A percentile compares a stretch with the other conserved stretches of the same genome.
phyloP scores from a whole-genome alignment of 2,113 vertebrate genomes.

The Lota lota region DNA sequence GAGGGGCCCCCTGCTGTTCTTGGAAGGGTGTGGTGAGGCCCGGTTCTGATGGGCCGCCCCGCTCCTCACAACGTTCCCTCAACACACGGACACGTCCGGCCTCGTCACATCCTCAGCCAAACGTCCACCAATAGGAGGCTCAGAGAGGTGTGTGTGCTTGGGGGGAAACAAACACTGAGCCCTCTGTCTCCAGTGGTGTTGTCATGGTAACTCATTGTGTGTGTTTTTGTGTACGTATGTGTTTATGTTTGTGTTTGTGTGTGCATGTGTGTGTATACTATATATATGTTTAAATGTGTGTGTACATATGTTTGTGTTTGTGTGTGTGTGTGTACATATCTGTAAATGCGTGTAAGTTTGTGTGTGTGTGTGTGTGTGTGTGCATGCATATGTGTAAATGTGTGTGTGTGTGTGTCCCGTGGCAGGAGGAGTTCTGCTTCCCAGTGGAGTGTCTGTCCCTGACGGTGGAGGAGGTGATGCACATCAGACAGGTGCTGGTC shows the following conservation, averaged over 20 bases:
- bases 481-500: conserved; percentile 97
- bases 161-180: neutral
- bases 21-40: too few relatives aligned
- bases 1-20: too few relatives aligned
- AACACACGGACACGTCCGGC: too few relatives aligned
- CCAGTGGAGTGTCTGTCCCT: conserved; percentile 94
- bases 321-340: too few relatives aligned
- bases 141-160: conserved; percentile 1
- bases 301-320: too few relatives aligned
- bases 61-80: too few relatives aligned
- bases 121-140: too few relatives aligned
- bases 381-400: conserved; percentile 29
- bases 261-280: neutral
- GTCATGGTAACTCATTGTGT: conserved; percentile 22
- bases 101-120: too few relatives aligned
- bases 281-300: too few relatives aligned
- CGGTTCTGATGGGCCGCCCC: too few relatives aligned
- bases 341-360: neutral
- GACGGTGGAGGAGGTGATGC: conserved; percentile 98
- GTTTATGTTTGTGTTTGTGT: neutral
- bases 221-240: conserved; percentile 2
- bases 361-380: conserved; percentile 31
- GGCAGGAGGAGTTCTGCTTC: conserved; percentile 97
- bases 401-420: conserved; percentile 36
- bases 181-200: conserved; percentile 6